These are phyloP conservation scores for Villa cingulata DNA, from an alignment of 2,888 invertebrate genomes.

Conservation along the genomic window DNA sequence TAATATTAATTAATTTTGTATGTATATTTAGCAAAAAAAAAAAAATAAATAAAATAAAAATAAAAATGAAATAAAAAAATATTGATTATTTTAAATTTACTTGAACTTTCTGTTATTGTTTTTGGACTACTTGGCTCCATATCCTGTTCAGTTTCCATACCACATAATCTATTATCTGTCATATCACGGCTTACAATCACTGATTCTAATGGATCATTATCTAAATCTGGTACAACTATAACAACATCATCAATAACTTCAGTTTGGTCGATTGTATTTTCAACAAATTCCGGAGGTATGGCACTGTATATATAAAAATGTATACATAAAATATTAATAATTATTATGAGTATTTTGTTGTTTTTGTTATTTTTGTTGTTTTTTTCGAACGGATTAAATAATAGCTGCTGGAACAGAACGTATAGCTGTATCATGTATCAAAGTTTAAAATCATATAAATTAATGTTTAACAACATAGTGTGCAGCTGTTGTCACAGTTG, in stretches of 20 bases:
- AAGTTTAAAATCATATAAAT: too few species aligned
- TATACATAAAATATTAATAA: neutral
- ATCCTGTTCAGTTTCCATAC: slow-evolving; percentile 20
- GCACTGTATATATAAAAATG: slow-evolving; percentile 25
- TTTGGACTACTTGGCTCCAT: slow-evolving; percentile 42
- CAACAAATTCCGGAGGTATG: slow-evolving; percentile 34
- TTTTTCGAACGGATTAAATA: too few species aligned
- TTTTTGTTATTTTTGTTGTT: too few species aligned
- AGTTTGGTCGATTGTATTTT: slow-evolving; percentile 20
- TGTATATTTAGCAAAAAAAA: neutral
- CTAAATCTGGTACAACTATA: slow-evolving; percentile 40
- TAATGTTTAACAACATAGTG: too few species aligned
- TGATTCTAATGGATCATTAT: slow-evolving; percentile 23
- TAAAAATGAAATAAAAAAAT: too few species aligned
- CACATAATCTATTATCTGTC: slow-evolving; percentile 20
- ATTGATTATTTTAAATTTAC: slow-evolving; percentile 28
- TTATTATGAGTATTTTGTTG: too few species aligned
- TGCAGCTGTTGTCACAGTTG: too few species aligned
- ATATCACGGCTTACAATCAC: slow-evolving; percentile 18
- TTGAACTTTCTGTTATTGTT: slow-evolving; percentile 50
- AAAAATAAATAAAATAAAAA: too few species aligned
- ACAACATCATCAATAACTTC: slow-evolving; percentile 37
- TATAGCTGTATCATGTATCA: too few species aligned
- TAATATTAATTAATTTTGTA: too few species aligned
- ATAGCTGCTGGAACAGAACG: too few species aligned